Evolutionary conservation across 2,113 vertebrate species (phyloP).

Genomic region (Rhegmatorhina hoffmannsi): DNA sequence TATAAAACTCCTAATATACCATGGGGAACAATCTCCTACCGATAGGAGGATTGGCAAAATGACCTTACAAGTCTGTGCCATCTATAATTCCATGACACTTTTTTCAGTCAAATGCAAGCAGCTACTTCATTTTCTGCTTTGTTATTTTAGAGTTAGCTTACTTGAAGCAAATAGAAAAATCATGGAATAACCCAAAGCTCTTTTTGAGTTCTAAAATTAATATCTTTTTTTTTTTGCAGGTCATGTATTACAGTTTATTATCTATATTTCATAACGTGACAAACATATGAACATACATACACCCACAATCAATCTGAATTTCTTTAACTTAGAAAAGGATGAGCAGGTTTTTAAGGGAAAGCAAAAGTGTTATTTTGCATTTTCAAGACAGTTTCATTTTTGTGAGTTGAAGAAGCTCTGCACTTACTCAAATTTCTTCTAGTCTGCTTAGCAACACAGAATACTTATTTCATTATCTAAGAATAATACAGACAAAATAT

Average conservation of each 20-base stretch:
- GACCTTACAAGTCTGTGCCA: slow-evolving; percentile 43
- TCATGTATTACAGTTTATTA: background rate
- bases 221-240: slow-evolving; percentile 14
- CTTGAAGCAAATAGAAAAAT: background rate
- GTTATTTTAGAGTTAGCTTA: background rate
- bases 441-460: background rate
- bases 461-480: background rate
- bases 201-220: slow-evolving; percentile 5
- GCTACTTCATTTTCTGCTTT: slow-evolving; percentile 21
- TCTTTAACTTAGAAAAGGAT: background rate
- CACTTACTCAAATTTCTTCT: background rate
- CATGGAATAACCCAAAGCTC: background rate
- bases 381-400: background rate
- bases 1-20: slow-evolving; percentile 59
- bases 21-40: slow-evolving; percentile 43
- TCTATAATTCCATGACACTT: slow-evolving; percentile 45
- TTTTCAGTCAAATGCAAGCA: background rate
- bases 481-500: background rate
- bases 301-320: background rate
- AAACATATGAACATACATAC: background rate
- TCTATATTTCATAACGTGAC: background rate
- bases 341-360: background rate
- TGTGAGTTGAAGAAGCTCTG: background rate
- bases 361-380: background rate
- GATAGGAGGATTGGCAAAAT: slow-evolving; percentile 34